Conservation (phyloP, 2,797 vertebrate species). For the Anniella stebbinsi region DNA sequence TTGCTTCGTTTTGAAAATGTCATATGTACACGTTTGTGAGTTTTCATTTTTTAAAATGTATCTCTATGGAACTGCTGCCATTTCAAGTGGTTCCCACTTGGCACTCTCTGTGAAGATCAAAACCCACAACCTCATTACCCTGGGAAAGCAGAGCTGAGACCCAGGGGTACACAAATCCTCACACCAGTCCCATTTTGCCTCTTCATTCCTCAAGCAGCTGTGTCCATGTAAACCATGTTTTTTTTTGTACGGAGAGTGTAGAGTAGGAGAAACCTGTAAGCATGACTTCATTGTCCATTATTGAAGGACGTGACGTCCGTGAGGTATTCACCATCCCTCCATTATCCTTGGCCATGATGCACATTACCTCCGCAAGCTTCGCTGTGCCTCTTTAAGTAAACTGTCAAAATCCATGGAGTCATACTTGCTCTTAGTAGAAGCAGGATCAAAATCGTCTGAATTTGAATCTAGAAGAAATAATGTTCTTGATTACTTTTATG, state of each 20-base stretch:
- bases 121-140: constrained; percentile 70
- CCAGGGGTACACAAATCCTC: constrained; percentile 76
- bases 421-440: constrained; percentile 99
- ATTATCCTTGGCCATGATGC: constrained; percentile 75
- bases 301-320: constrained; percentile 88
- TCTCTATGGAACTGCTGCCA: constrained; percentile 84
- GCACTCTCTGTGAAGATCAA: constrained; percentile 58
- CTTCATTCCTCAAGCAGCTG: constrained; percentile 91
- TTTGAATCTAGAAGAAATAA: constrained; percentile 90
- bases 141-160: constrained; percentile 77
- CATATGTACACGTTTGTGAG: constrained; percentile 78
- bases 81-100: constrained; percentile 72
- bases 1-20: constrained; percentile 72
- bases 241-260: constrained; percentile 88
- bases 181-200: constrained; percentile 83
- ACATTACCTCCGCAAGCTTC: constrained; percentile 98
- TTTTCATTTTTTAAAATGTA: constrained; percentile 65
- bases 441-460: constrained; percentile 98
- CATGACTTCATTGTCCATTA: constrained; percentile 85
- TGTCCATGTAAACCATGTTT: constrained; percentile 97
- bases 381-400: constrained; percentile 98
- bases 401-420: constrained; percentile 99
- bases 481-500: background rate
- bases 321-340: constrained; percentile 92
- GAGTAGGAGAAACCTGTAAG: constrained; percentile 84